Percentiles rank a stretch among this genome's conserved stretches.
phyloP scores from a whole-genome alignment of 2,797 vertebrate genomes.

The Alosa sapidissima region DNA sequence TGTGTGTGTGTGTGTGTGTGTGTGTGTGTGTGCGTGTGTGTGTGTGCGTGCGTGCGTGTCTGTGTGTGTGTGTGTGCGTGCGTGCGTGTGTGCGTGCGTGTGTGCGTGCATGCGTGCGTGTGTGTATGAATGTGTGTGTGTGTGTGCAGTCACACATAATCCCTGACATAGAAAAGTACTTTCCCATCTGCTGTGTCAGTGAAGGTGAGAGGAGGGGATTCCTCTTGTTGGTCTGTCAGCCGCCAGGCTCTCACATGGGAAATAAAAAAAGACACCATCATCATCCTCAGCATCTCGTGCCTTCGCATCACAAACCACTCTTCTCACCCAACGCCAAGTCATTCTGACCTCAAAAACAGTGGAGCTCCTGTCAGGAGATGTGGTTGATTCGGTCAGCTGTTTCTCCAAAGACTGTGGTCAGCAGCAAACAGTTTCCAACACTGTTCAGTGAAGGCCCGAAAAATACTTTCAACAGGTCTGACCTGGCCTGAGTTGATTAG shows the following conservation, averaged over 20 bases:
- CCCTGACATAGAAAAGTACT: slow-evolving; percentile 31
- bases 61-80: not conserved
- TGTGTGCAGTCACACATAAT: slow-evolving; percentile 31
- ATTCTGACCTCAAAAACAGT: not conserved
- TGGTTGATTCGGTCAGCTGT: not conserved
- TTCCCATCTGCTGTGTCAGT: slow-evolving; percentile 39
- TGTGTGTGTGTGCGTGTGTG: not conserved
- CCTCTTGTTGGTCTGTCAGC: slow-evolving; percentile 16
- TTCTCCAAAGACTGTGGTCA: slow-evolving; percentile 4
- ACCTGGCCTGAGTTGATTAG: not conserved
- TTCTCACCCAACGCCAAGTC: not conserved
- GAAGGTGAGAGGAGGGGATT: slow-evolving; percentile 24
- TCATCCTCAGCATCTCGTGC: not conserved
- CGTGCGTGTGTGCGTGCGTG: not conserved
- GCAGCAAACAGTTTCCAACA: not conserved
- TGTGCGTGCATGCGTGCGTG: not conserved
- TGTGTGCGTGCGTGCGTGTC: not conserved
- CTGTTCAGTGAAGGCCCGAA: not conserved
- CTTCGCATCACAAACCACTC: not conserved
- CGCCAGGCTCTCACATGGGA: not conserved
- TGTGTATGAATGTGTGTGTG: not conserved
- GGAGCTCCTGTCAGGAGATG: not conserved
- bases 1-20: not conserved
- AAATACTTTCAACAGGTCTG: not conserved
- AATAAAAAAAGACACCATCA: not conserved